phyloP scores from a whole-genome alignment of 2,113 vertebrate genomes.

The Sphyrna mokarran region DNA sequence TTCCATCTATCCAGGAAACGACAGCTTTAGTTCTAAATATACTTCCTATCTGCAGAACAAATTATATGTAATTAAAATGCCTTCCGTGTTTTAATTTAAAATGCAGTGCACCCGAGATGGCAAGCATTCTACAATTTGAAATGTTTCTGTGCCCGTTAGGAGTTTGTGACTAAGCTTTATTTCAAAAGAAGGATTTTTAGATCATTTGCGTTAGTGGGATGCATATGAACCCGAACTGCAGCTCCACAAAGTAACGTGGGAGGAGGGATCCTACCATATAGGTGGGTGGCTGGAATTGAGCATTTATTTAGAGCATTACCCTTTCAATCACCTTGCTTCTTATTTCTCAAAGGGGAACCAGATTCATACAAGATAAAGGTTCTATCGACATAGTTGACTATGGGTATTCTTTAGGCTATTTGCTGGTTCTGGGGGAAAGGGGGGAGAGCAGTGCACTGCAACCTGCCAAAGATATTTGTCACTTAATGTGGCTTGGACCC shows the following conservation, averaged over 20 bases:
- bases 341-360: background rate
- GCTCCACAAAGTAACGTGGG: background rate
- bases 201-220: background rate
- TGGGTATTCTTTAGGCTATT: background rate
- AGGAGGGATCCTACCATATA: too few relatives aligned
- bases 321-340: background rate
- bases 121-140: background rate
- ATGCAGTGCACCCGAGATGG: background rate
- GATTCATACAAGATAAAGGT: too few relatives aligned
- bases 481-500: background rate
- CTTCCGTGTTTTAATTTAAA: background rate
- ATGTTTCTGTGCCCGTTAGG: background rate
- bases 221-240: too few relatives aligned
- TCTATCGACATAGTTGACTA: background rate
- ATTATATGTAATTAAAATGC: background rate
- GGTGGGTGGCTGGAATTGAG: background rate
- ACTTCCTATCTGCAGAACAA: background rate
- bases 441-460: background rate
- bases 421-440: background rate
- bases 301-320: background rate
- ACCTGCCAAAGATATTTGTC: background rate
- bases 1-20: background rate
- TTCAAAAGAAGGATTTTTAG: background rate
- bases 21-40: slow-evolving; percentile 16
- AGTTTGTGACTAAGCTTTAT: background rate